Conservation (phyloP, 2,797 vertebrate species). For the Botia kubotai region DNA sequence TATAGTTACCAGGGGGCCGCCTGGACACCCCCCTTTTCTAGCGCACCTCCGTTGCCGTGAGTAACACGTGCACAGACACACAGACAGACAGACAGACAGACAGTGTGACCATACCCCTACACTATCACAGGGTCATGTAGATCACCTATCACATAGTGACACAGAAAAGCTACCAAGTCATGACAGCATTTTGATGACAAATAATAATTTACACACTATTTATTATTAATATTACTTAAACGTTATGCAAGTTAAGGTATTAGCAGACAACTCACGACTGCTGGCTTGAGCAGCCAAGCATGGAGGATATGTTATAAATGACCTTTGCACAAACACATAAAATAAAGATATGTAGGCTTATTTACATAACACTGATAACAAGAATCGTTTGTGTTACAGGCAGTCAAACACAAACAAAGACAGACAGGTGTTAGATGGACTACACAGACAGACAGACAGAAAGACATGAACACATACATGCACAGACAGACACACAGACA, state of each 20-base stretch:
- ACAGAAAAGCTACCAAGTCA: background rate
- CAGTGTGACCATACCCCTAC: constrained; percentile 44
- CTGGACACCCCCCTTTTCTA: constrained; percentile 87
- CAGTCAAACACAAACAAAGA: constrained; percentile 34
- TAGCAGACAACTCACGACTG: constrained; percentile 1
- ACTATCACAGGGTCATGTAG: constrained; percentile 14
- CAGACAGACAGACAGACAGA: constrained; percentile 77
- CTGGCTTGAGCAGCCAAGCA: background rate
- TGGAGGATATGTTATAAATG: background rate
- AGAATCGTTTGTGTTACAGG: constrained; percentile 53
- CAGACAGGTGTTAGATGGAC: constrained; percentile 41
- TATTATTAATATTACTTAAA: background rate
- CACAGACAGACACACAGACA: constrained; percentile 82
- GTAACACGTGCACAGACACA: constrained; percentile 83
- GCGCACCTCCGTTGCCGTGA: constrained; percentile 86
- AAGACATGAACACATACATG: constrained; percentile 15
- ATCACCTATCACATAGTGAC: constrained; percentile 17
- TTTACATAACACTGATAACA: constrained; percentile 38
- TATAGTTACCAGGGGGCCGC: constrained; percentile 86
- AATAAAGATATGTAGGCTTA: constrained; percentile 17
- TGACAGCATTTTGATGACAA: background rate
- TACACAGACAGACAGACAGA: constrained; percentile 26
- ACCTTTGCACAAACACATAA: constrained; percentile 3
- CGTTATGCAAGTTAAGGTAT: background rate
- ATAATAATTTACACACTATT: background rate